These are phyloP conservation scores for Astropecten irregularis DNA, from an alignment of 53 echinoderm and acorn worm species.

Conservation along the genomic window DNA sequence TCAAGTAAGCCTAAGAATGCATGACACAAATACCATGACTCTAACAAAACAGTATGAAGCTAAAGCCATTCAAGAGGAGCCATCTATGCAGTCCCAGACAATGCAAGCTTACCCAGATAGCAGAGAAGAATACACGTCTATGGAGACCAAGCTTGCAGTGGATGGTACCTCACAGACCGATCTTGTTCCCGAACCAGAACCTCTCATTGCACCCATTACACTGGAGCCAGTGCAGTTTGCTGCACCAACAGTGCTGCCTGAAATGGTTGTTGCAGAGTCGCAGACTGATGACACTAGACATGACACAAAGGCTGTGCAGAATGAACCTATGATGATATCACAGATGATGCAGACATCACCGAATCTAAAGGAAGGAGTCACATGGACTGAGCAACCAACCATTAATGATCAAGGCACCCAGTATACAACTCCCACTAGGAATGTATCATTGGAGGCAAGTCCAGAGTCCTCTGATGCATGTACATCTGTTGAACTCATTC, in stretches of 20 bases:
- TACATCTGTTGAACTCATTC: not conserved
- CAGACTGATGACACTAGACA: constrained; percentile 4
- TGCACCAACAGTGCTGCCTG: not conserved
- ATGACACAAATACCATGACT: not conserved
- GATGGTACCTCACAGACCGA: constrained; percentile 29
- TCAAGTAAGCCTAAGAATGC: not conserved
- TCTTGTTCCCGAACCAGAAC: not conserved
- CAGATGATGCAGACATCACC: constrained; percentile 20
- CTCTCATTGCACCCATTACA: not conserved
- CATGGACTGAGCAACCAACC: constrained; percentile 17
- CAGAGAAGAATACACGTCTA: constrained; percentile 23
- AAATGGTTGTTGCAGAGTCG: not conserved
- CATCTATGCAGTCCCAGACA: not conserved
- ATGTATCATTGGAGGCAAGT: constrained; percentile 4
- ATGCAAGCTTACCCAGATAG: constrained; percentile 29
- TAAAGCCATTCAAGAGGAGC: not conserved
- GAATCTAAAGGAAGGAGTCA: constrained; percentile 32
- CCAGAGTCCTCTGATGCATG: constrained; percentile 28
- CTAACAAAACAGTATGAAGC: not conserved
- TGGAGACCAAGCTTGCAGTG: not conserved
- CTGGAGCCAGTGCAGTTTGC: not conserved
- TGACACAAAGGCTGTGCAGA: constrained; percentile 27
- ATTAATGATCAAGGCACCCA: constrained; percentile 35
- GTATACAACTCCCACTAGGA: not conserved
- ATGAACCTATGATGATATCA: not conserved